Conservation (phyloP, 2,888 invertebrate genomes). For the Melanotus villosus region DNA sequence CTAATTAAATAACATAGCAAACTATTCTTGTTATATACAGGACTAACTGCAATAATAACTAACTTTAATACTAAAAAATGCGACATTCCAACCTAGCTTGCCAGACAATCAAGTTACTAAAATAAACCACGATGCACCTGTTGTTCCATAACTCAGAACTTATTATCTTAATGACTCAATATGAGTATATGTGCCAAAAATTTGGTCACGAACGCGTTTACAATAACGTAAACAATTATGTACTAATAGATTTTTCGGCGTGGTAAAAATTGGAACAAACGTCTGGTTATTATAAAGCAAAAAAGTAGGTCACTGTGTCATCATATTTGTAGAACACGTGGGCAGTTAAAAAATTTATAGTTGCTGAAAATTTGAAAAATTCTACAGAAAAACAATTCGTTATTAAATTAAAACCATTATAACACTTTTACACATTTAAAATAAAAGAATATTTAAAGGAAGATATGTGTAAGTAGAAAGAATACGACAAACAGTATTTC, state of each 20-base stretch:
- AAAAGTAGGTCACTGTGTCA: background rate
- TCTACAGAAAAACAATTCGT: too few relatives aligned
- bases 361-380: too few relatives aligned
- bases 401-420: too few relatives aligned
- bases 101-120: constrained; percentile 2
- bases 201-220: constrained; percentile 12
- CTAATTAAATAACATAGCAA: too few relatives aligned
- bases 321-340: background rate
- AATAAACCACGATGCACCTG: constrained; percentile 24
- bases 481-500: too few relatives aligned
- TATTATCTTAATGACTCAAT: constrained; percentile 29
- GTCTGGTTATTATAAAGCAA: background rate
- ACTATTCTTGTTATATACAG: too few relatives aligned
- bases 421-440: too few relatives aligned
- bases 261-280: constrained; percentile 7
- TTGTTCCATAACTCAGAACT: constrained; percentile 20
- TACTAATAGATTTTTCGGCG: background rate
- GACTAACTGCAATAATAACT: too few relatives aligned
- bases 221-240: constrained; percentile 6
- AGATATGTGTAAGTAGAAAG: too few relatives aligned
- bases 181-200: constrained; percentile 16
- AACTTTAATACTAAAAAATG: too few relatives aligned
- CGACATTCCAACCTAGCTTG: constrained; percentile 13
- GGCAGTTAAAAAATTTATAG: too few relatives aligned
- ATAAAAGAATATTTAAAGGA: too few relatives aligned